phyloP scores from a whole-genome alignment of 2,797 vertebrate genomes.

The Enteromius argenteus region DNA sequence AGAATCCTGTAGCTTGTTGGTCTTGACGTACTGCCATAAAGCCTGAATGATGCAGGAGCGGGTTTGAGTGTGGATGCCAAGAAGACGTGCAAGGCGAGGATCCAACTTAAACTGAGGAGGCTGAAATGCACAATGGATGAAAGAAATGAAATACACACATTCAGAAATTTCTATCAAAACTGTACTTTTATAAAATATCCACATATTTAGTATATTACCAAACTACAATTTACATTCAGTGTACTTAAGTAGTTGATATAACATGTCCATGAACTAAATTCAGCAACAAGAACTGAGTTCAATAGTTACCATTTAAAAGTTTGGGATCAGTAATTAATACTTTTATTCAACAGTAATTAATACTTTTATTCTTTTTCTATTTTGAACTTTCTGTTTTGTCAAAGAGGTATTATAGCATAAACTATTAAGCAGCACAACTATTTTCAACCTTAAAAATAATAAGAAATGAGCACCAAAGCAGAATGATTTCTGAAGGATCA shows the following conservation, averaged over 20 bases:
- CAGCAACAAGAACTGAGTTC: not conserved
- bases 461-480: not conserved
- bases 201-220: not conserved
- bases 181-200: not conserved
- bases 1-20: slow-evolving; percentile 95
- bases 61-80: slow-evolving; percentile 97
- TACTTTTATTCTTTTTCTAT: not conserved
- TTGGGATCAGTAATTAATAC: not conserved
- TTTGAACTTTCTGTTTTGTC: not conserved
- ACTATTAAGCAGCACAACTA: not conserved
- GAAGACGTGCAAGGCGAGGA: slow-evolving; percentile 92
- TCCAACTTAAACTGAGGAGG: slow-evolving; percentile 98
- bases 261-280: not conserved
- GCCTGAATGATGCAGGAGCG: slow-evolving; percentile 98
- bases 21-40: slow-evolving; percentile 99
- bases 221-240: not conserved
- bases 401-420: not conserved
- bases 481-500: not conserved
- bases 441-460: not conserved
- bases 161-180: not conserved
- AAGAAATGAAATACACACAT: not conserved
- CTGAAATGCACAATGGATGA: slow-evolving; percentile 70
- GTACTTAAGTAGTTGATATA: not conserved
- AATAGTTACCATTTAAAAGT: not conserved
- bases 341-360: not conserved